These are phyloP conservation scores for Mycalesis mineus DNA, from an alignment of 2,888 invertebrate genomes.

Conservation along the genomic window DNA sequence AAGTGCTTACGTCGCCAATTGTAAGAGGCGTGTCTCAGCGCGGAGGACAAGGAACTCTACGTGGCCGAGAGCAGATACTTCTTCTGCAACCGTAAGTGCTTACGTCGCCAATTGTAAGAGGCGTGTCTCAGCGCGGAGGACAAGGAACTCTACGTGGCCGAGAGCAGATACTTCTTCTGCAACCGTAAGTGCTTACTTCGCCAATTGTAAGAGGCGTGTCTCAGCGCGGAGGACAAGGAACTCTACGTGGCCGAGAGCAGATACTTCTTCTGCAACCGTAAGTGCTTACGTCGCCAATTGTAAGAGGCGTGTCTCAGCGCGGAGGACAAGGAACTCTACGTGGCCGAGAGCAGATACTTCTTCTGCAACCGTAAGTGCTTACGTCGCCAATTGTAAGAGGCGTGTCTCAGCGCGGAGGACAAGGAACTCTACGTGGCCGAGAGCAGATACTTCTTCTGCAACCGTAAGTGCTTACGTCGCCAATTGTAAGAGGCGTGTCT, in stretches of 20 bases:
- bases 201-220: slow-evolving; percentile 67
- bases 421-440: slow-evolving; percentile 61
- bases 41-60: slow-evolving; percentile 65
- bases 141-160: slow-evolving; percentile 59
- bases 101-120: too few species aligned
- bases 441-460: slow-evolving; percentile 67
- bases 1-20: too few species aligned
- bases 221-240: slow-evolving; percentile 67
- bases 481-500: slow-evolving; percentile 70
- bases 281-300: too few species aligned
- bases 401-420: slow-evolving; percentile 66
- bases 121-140: slow-evolving; percentile 69
- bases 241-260: slow-evolving; percentile 58
- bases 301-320: slow-evolving; percentile 68
- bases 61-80: slow-evolving; percentile 62
- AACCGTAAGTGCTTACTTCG: slow-evolving; percentile 62
- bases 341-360: slow-evolving; percentile 63
- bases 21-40: slow-evolving; percentile 67
- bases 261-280: slow-evolving; percentile 71
- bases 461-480: slow-evolving; percentile 52
- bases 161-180: slow-evolving; percentile 67
- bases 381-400: slow-evolving; percentile 68
- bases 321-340: slow-evolving; percentile 64
- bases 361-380: slow-evolving; percentile 66
- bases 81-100: slow-evolving; percentile 66